Base-by-base conservation (phyloP, 2,888 invertebrate species). In the Alviniconcha strummeri region DNA sequence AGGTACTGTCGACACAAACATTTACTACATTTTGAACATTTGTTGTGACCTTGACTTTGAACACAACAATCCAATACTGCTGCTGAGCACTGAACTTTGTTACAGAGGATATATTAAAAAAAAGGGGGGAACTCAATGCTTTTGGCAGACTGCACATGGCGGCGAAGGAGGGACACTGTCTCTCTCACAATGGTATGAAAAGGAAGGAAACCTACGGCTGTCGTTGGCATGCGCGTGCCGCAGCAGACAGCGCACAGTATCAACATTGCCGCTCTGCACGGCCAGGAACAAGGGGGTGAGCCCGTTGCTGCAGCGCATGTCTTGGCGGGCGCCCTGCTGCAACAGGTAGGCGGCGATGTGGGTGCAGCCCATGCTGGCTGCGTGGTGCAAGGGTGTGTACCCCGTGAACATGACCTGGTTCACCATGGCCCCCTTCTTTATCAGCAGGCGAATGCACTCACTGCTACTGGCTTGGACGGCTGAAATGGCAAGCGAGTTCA, bases 241-340 rank as follows among this genome's bases (percentile, higher is more conserved):
- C n/a, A 93, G 85, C 55, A 94, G 84, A 6, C 88, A 74, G 83
- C 89, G 86, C 54, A 93, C 88, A 84, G 91, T 92, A 54, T 90
- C 89, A n/a, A 86, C 67, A 78, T 89, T 88, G 5, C 93, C 93
- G 85, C 88, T 90, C 83, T 93, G 92, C 13, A 93, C 91, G 17
- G 94, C 93, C 9, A 91, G 83, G 84, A 94, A 93, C 7, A 94
- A 83, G 4, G 94, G 93, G 8, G 92, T 92, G 57, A 93, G 88
- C 76, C 89, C 86, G 71, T 90, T 89, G 52, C 92, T 92, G 71
- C 91, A 89, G 60, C 78, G 86, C 52, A 90, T 81, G 69, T 89
- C 88, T 5, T 92, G 80, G 13, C 87, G 83, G 15, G 91, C 91
- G 11, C 91, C 91, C 75, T 89, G 87, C 64, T 90, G 82, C 52